Evolutionary conservation across 2,797 vertebrate species (phyloP).

Genomic region (Rhyacichthys aspro): DNA sequence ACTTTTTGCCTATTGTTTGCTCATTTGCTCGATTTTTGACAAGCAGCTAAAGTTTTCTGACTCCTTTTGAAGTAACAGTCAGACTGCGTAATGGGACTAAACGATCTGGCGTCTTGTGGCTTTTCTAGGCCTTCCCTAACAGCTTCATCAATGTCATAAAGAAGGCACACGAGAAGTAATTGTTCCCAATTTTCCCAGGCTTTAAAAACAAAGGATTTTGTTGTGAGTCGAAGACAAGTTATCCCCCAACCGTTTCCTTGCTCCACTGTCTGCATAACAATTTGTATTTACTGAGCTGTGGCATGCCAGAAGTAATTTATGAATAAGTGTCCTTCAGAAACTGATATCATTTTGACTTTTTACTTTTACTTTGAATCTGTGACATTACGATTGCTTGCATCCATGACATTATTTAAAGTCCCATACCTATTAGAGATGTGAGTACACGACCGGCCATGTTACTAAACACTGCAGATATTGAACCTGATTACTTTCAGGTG

Average conservation of each 20-base stretch:
- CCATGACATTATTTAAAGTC: constrained; percentile 8
- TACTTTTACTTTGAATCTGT: too few species aligned
- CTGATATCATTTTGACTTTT: too few species aligned
- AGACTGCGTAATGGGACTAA: constrained; percentile 30
- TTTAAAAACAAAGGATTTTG: constrained; percentile 55
- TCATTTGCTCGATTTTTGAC: constrained; percentile 33
- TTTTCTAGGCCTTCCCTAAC: constrained; percentile 38
- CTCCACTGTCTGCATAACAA: constrained; percentile 44
- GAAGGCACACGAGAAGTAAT: constrained; percentile 48
- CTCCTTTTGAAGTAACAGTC: constrained; percentile 18
- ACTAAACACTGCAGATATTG: constrained; percentile 35
- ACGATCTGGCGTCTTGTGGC: constrained; percentile 34
- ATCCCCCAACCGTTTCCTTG: constrained; percentile 8
- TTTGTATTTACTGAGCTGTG: constrained; percentile 28
- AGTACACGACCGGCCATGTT: constrained; percentile 8
- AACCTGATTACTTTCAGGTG: constrained; percentile 48
- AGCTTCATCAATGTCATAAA: constrained; percentile 58
- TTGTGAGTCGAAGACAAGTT: constrained; percentile 30
- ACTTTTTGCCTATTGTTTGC: constrained; percentile 19
- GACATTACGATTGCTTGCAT: too few species aligned
- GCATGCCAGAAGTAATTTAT: constrained; percentile 25
- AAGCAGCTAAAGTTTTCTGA: constrained; percentile 22
- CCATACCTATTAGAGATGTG: constrained; percentile 4
- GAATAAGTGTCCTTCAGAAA: constrained; percentile 12
- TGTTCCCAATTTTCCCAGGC: constrained; percentile 51